These are phyloP conservation scores for Gryllus longicercus DNA, from an alignment of 2,888 invertebrate species.

Conservation along the genomic window DNA sequence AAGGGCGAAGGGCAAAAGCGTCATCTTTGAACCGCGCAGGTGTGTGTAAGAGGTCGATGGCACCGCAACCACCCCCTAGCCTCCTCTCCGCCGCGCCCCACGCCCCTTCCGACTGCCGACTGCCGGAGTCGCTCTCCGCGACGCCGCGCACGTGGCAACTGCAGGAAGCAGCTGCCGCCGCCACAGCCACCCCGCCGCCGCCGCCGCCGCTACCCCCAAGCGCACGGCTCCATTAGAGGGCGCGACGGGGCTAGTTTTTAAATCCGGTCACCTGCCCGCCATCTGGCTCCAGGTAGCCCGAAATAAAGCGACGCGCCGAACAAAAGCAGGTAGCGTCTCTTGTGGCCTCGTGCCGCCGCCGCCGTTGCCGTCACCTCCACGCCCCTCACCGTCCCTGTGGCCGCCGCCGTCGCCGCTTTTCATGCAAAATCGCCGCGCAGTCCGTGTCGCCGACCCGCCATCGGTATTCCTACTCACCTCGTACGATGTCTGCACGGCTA, in stretches of 20 bases:
- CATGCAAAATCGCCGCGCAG: background rate
- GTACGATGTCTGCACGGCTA: background rate
- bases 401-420: background rate
- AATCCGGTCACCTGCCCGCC: conserved; percentile 17
- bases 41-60: no score
- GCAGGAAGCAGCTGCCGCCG: background rate
- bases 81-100: no score
- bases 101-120: no score
- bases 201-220: background rate
- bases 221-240: background rate
- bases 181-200: background rate
- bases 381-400: background rate
- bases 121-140: background rate
- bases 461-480: background rate
- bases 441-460: background rate
- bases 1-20: no score
- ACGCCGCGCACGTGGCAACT: background rate
- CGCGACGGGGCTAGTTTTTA: background rate
- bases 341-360: background rate
- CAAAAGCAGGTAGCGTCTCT: background rate
- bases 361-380: background rate
- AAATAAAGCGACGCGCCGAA: background rate
- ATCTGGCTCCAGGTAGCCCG: conserved; percentile 3
- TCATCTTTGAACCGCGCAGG: no score
- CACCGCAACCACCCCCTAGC: no score